These are phyloP conservation scores for Odocoileus virginianus DNA, from an alignment of 2,113 vertebrate species.

Conservation along the genomic window DNA sequence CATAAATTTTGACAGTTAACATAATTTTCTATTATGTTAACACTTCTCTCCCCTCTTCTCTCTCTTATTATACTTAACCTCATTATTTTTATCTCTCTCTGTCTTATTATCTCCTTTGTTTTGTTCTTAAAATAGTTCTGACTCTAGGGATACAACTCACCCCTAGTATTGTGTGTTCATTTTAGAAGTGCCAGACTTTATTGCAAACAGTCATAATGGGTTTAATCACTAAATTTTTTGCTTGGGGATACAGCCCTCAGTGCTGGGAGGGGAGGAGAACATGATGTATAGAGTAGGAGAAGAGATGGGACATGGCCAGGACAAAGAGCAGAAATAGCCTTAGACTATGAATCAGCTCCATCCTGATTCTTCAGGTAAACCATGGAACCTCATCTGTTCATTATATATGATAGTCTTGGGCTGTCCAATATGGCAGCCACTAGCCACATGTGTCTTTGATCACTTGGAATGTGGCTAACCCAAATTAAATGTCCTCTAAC, in stretches of 20 bases:
- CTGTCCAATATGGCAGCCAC: background rate
- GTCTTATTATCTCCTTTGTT: background rate
- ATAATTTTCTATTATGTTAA: conserved; percentile 33
- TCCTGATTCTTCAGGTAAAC: background rate
- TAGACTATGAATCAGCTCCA: background rate
- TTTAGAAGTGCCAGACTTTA: background rate
- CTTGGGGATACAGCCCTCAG: background rate
- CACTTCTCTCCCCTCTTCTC: background rate
- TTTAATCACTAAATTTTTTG: background rate
- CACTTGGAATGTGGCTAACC: background rate
- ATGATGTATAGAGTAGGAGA: background rate
- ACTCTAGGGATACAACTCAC: background rate
- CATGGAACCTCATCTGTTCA: background rate
- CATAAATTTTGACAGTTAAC: conserved; percentile 27
- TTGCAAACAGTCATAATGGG: conserved; percentile 7
- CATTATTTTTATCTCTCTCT: background rate
- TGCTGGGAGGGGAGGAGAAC: background rate
- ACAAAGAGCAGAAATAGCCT: background rate
- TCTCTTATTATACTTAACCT: background rate
- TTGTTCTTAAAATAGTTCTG: background rate
- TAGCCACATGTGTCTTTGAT: background rate
- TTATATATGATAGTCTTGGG: background rate
- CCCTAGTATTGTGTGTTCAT: background rate
- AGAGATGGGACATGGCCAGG: background rate
- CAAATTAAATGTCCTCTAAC: background rate